These are phyloP conservation scores for Scaptomyza caliginosa DNA, from an alignment of 2,888 invertebrate genomes.

Conservation along the genomic window DNA sequence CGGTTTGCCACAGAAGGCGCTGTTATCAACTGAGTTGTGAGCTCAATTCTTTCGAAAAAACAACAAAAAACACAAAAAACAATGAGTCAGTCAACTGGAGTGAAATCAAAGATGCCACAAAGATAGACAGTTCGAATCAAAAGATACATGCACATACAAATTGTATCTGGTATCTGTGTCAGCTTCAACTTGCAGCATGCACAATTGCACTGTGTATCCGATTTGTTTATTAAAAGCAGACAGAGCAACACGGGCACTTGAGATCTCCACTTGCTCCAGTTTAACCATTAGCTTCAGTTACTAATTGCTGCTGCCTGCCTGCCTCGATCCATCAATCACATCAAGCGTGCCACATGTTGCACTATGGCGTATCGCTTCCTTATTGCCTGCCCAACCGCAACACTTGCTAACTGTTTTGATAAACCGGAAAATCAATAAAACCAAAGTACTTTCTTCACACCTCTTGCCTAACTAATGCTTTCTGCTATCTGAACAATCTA, in stretches of 20 bases:
- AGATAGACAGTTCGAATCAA: constrained; percentile 4
- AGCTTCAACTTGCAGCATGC: constrained; percentile 14
- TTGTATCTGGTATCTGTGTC: constrained; percentile 35
- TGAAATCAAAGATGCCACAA: neutral
- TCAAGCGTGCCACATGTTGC: constrained; percentile 15
- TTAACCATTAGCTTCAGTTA: constrained; percentile 43
- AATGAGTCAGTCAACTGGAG: constrained; percentile 28
- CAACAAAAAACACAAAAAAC: neutral
- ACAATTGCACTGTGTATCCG: constrained; percentile 55
- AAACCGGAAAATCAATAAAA: constrained; percentile 35
- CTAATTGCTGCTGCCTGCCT: constrained; percentile 42
- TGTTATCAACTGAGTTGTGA: constrained; percentile 1
- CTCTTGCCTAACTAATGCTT: constrained; percentile 7
- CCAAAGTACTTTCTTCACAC: constrained; percentile 8
- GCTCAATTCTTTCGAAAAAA: neutral
- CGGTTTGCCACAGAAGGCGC: constrained; percentile 37
- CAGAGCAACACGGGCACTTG: constrained; percentile 25
- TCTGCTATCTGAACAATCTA: constrained; percentile 11
- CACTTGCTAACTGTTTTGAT: constrained; percentile 25
- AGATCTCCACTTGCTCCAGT: constrained; percentile 51
- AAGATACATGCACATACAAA: constrained; percentile 12
- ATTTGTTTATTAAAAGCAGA: constrained; percentile 69
- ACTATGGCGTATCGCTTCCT: neutral
- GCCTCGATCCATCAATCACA: constrained; percentile 52
- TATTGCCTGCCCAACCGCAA: constrained; percentile 1